Conservation (phyloP, 2,113 vertebrate species). For the Enhydra lutris region DNA sequence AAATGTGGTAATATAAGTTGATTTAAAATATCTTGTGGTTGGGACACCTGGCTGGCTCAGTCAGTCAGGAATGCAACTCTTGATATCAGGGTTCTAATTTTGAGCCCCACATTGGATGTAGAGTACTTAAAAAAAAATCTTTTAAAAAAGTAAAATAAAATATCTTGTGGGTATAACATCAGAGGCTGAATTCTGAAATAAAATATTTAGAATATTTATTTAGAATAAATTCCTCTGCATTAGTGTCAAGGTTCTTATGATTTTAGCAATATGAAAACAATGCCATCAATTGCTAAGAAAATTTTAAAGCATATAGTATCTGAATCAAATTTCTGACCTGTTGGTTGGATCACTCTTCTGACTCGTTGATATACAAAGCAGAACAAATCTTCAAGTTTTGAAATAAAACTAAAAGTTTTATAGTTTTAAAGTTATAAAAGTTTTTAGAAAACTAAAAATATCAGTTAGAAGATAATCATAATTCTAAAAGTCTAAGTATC, state of each 20-base stretch:
- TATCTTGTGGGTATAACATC: neutral
- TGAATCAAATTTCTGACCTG: slow-evolving; percentile 7
- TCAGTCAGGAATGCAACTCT: neutral
- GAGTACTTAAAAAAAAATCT: neutral
- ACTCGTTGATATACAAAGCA: slow-evolving; percentile 6
- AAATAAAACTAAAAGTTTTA: slow-evolving; percentile 43
- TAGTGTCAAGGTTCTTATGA: neutral
- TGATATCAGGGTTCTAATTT: neutral
- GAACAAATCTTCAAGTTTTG: neutral
- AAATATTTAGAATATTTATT: neutral
- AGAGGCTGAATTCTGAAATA: slow-evolving; percentile 45
- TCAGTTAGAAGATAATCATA: neutral
- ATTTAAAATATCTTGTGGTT: neutral
- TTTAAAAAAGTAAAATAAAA: neutral
- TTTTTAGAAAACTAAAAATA: slow-evolving; percentile 3
- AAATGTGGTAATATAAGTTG: neutral
- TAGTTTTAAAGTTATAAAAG: too few species aligned
- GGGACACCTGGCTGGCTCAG: neutral
- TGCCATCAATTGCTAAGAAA: neutral
- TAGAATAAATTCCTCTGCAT: neutral
- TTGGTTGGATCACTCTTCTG: neutral
- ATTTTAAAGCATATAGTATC: neutral
- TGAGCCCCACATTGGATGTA: neutral
- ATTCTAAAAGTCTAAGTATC: slow-evolving; percentile 27
- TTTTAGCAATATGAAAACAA: slow-evolving; percentile 20